Evolutionary conservation across 2,113 vertebrate genomes (phyloP).

Genomic region (Hippopotamus amphibius): DNA sequence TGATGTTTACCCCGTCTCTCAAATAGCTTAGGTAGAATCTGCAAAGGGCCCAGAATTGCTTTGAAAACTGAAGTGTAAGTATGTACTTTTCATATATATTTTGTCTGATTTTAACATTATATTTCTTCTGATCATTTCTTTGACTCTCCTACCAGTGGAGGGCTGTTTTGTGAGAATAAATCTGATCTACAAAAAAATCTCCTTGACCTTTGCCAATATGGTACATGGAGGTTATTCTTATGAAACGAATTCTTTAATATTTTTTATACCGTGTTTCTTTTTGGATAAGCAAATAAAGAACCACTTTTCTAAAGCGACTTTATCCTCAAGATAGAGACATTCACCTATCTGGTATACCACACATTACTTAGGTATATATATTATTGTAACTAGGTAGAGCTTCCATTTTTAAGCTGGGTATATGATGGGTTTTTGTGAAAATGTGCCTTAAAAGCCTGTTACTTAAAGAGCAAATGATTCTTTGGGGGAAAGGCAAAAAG

Average conservation of each 20-base stretch:
- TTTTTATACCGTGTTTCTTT: conserved; percentile 65
- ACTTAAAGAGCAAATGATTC: conserved; percentile 69
- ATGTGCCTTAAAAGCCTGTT: conserved; percentile 81
- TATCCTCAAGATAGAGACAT: conserved; percentile 45
- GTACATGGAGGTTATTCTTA: not conserved
- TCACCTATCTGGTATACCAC: conserved; percentile 12
- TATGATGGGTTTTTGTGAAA: conserved; percentile 69
- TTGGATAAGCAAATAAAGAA: conserved; percentile 30
- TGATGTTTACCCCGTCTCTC: not conserved
- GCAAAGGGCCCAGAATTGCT: not conserved
- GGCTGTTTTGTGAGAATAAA: conserved; percentile 11
- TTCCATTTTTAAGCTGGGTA: conserved; percentile 70
- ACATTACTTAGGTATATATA: conserved; percentile 12
- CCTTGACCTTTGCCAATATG: conserved; percentile 27
- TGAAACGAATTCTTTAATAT: conserved; percentile 25
- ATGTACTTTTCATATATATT: not conserved
- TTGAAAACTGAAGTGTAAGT: not conserved
- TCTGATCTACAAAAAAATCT: not conserved
- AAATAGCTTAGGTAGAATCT: not conserved
- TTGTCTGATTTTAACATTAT: not conserved
- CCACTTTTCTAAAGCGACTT: conserved; percentile 61
- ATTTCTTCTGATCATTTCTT: not conserved
- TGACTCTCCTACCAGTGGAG: not conserved
- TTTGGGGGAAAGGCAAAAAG: conserved; percentile 63
- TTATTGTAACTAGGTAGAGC: conserved; percentile 35